Percentiles rank a stretch among this genome's conserved stretches.
These are phyloP conservation scores for Atrina japonica DNA, from an alignment of 2,888 invertebrate genomes.

Conservation along the genomic window DNA sequence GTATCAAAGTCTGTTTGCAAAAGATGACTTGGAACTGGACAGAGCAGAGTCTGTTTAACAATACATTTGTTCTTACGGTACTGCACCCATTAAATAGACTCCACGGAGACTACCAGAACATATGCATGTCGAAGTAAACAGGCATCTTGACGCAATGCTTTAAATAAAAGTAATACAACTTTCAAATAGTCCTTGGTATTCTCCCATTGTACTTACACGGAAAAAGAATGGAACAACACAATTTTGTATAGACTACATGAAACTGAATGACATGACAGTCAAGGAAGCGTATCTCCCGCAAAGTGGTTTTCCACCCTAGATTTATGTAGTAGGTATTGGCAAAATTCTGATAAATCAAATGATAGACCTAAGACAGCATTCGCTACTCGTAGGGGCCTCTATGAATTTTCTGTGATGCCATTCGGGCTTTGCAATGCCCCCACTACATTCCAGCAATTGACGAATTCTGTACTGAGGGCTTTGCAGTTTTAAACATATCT, in stretches of 20 bases:
- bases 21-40: too few species aligned
- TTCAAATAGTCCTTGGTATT: too few species aligned
- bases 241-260: too few species aligned
- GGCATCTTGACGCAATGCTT: slow-evolving; percentile 1
- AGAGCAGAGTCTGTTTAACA: background rate
- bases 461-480: too few species aligned
- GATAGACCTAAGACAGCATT: slow-evolving; percentile 25
- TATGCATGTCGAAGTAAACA: background rate
- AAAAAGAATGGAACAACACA: background rate
- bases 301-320: background rate
- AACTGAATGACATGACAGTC: background rate
- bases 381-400: slow-evolving; percentile 10
- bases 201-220: background rate
- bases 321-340: background rate
- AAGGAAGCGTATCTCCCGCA: background rate
- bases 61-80: background rate
- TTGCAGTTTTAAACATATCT: too few species aligned
- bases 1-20: background rate
- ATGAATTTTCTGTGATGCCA: too few species aligned
- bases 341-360: background rate
- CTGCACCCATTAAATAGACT: background rate
- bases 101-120: too few species aligned
- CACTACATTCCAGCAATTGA: too few species aligned
- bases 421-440: too few species aligned
- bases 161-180: background rate